A percentile compares a stretch with the other conserved stretches of the same genome.
phyloP scores from a whole-genome alignment of 1,140 invertebrate genomes.

The Ceratina australensis region DNA sequence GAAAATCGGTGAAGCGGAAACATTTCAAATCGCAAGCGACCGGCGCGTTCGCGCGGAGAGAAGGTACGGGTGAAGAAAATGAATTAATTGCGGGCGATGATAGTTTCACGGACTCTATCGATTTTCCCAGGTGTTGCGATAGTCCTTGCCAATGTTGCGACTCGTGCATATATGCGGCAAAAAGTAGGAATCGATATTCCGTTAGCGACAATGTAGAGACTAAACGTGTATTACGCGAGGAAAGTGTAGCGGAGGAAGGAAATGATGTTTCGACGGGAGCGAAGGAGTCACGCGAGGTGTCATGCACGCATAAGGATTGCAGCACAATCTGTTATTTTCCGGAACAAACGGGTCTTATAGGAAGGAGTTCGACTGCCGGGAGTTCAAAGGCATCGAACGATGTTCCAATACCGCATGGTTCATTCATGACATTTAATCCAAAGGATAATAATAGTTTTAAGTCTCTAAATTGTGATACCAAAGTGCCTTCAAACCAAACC shows the following conservation, averaged over 20 bases:
- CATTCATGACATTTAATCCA: background rate
- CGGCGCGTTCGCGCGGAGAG: slow-evolving; percentile 7
- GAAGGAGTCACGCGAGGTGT: background rate
- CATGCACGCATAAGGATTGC: background rate
- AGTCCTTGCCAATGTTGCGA: slow-evolving; percentile 19
- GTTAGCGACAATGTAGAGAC: slow-evolving; percentile 19
- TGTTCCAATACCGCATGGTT: background rate
- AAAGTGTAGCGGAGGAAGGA: background rate
- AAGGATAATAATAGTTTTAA: background rate
- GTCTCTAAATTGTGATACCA: background rate
- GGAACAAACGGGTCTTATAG: too few relatives aligned
- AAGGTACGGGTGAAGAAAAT: background rate
- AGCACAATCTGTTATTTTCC: too few relatives aligned
- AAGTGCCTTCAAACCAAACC: background rate
- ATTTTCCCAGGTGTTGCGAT: slow-evolving; percentile 36
- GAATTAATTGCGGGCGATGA: background rate
- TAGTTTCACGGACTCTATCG: slow-evolving; percentile 35
- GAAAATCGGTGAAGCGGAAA: slow-evolving; percentile 52
- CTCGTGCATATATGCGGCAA: background rate
- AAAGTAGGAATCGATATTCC: slow-evolving; percentile 48
- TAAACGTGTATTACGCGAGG: background rate
- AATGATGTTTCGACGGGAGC: background rate
- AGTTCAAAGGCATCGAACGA: too few relatives aligned
- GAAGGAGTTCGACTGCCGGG: too few relatives aligned
- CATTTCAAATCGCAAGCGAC: slow-evolving; percentile 41